Base-by-base conservation (phyloP, 2,113 vertebrate species). In the Sinocyclocheilus anshuiensis region DNA sequence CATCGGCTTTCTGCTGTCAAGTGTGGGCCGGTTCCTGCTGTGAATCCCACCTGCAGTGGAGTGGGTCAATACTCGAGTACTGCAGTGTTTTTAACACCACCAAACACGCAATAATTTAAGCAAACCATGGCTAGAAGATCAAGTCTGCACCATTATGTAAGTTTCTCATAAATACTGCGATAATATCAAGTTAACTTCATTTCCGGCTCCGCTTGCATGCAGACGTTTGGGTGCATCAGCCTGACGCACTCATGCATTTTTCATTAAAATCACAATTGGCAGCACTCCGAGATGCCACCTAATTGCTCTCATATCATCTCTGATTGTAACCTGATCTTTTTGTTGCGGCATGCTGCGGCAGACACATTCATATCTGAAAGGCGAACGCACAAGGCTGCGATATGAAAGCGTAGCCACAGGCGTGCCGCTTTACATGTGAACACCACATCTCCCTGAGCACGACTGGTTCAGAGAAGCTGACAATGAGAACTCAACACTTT, bases 11-110 rank as follows among this genome's bases (percentile, higher is more conserved):
- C 71, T 16, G 48, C 72, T 29, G 8, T 39, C 65, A n/a, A 45
- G 63, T 86, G 79, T 72, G 59, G 79, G 63, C 53, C 22, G 33
- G 22, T 33, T 59, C 24, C 53, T 77, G 71, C 74, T 86, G 69
- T 57, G 65, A 71, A 55, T 65, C 53, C 84, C 59, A 33, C 57
- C 15, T 80, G 20, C 11, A 8, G 15, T 65, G 13, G 36, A 81
- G 24, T 16, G 57, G 69, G 67, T 11, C 53, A 39, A 79, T 59
- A 13, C 48, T 80, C n/a, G 4, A 65, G n/a, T 13, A 12, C 59
- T 1, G 22, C 63, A 42, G 42, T 69, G 36, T 81, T 81, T 81
- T 26, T 45, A 67, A 36, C 42, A 67, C 42, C 12, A 50, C 42
- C 61, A 45, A 72, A 74, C 42, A 69, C 22, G n/a, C 50, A 18